phyloP scores from a whole-genome alignment of 2,888 invertebrate genomes.

The Morpho achilles region DNA sequence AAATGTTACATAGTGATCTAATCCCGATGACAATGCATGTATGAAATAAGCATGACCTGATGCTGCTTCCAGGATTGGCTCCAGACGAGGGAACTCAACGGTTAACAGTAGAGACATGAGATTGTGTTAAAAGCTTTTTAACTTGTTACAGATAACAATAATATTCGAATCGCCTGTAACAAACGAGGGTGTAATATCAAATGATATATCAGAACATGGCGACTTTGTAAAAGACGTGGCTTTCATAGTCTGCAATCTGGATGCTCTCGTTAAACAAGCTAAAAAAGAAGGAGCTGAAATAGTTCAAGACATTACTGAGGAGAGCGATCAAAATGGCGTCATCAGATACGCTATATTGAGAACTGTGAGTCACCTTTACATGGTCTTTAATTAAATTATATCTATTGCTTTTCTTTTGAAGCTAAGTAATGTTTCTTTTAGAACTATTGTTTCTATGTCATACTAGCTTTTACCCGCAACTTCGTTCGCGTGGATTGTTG shows the following conservation, averaged over 20 bases:
- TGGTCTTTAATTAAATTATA: neutral
- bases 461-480: too few species aligned
- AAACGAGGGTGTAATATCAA: conserved; percentile 84
- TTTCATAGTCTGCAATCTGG: conserved; percentile 94
- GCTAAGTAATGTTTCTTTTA: too few species aligned
- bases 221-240: conserved; percentile 98
- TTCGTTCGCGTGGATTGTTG: too few species aligned
- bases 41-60: too few species aligned
- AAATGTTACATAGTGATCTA: too few species aligned
- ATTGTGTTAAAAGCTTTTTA: too few species aligned
- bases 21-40: too few species aligned
- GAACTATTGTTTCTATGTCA: too few species aligned
- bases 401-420: neutral
- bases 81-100: too few species aligned
- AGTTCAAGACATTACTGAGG: conserved; percentile 90
- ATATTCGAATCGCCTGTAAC: conserved; percentile 92
- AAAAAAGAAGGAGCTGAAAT: conserved; percentile 90
- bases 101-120: too few species aligned
- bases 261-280: conserved; percentile 89
- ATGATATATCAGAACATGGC: conserved; percentile 90
- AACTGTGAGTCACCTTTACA: conserved; percentile 82
- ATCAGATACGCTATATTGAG: conserved; percentile 92
- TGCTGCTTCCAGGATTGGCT: too few species aligned
- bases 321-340: conserved; percentile 88
- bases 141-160: conserved; percentile 85